Evolutionary conservation across 2,797 vertebrate species (phyloP).

Genomic region (Hydrophis major): DNA sequence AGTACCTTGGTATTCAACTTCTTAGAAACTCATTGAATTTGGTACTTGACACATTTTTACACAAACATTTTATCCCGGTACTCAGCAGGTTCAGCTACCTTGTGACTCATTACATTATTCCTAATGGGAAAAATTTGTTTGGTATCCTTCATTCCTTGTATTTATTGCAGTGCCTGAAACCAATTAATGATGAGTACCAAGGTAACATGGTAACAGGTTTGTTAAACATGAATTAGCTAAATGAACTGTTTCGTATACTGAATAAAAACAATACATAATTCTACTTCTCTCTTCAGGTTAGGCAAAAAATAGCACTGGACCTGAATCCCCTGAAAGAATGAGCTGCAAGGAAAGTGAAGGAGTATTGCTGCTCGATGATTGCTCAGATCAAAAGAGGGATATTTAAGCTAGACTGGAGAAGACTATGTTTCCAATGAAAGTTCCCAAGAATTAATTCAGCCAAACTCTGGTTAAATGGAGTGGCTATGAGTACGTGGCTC

Average conservation of each 20-base stretch:
- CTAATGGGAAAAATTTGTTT: not conserved
- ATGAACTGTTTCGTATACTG: not conserved
- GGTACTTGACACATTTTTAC: not conserved
- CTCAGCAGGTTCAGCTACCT: not conserved
- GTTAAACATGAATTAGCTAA: not conserved
- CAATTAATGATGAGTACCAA: not conserved
- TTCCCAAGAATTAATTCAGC: not conserved
- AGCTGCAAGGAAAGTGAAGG: not conserved
- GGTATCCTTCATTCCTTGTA: not conserved
- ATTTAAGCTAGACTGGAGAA: not conserved
- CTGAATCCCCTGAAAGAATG: not conserved
- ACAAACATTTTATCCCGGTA: not conserved
- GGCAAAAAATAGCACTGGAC: not conserved
- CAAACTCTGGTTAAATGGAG: not conserved
- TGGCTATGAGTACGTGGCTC: not conserved
- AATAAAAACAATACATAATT: not conserved
- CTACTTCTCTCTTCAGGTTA: not conserved
- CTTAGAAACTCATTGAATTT: not conserved
- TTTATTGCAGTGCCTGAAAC: not conserved
- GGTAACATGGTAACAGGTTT: not conserved
- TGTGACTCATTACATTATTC: not conserved
- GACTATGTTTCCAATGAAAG: not conserved
- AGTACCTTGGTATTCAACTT: not conserved
- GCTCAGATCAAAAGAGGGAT: not conserved
- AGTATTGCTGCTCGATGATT: not conserved